Evolutionary conservation across 1,140 invertebrate genomes (phyloP), one percentile per base, ranked within the genome.

Genomic region (Heliothis virescens): DNA sequence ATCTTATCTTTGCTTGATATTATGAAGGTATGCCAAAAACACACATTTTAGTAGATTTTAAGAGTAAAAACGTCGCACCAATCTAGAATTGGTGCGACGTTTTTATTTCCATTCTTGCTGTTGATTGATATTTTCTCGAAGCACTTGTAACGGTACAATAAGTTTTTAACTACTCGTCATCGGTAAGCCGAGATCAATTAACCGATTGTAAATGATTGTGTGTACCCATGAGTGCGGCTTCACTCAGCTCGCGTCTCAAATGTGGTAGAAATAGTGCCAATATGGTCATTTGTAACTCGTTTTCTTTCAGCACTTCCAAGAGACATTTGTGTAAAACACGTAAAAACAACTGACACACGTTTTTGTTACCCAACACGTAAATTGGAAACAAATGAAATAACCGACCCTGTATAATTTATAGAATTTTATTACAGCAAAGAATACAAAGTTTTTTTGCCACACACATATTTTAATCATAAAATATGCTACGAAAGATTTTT

Each of bases 171-270:
- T 1, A 79, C 77, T 82, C 81, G 80, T 79, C 79, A 83, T 71
- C 72, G 73, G 71, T 55, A 65, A 18, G 53, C 5, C 62, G 75
- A 82, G 84, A 87, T 85, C 84, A 86, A 88, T 88, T 89, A 89
- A 84, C 65, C 71, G 86, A 88, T 88, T 83, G 85, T 62, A 74
- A 82, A 72, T 13, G 53, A 77, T 77, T 74, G 65, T 62, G 10
- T 13, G 47, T 50, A 76, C 16, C 60, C 50, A 15, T 63, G 53
- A 75, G 69, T 57, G 69, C 34, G 15, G 69, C 52, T 41, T 72
- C 69, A 29, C 50, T 52, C 63, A 48, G 12, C 50, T 53, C 9
- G n/a, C 15, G 26, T 29, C 52, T 9, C 41, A 57, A 50, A 72
- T 26, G 69, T n/a, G 48, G 34, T 72, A 41, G 29, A 57, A 41